These are phyloP conservation scores for Venustoraphidia nigricollis DNA, from an alignment of 2,888 invertebrate species.

Conservation along the genomic window DNA sequence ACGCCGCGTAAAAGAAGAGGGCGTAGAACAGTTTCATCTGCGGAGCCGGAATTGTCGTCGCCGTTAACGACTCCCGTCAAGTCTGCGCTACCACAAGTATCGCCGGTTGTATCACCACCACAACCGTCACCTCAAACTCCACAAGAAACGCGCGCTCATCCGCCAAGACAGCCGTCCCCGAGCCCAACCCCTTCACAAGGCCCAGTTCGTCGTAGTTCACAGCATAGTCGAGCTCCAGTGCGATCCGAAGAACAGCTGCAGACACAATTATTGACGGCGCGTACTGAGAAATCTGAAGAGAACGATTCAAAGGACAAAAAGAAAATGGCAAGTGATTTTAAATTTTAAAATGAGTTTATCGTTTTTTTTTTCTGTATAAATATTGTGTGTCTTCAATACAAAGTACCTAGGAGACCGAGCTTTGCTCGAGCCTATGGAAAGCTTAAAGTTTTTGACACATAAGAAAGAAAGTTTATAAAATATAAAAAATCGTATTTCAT, in stretches of 20 bases:
- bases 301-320: conserved; percentile 30
- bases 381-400: not conserved
- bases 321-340: conserved; percentile 30
- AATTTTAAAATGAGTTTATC: conserved; percentile 11
- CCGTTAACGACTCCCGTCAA: conserved; percentile 14
- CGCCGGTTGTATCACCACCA: conserved; percentile 9
- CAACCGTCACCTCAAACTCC: conserved; percentile 8
- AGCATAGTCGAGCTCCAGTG: conserved; percentile 6
- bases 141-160: conserved; percentile 11
- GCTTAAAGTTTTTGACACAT: too few species aligned
- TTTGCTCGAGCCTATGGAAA: too few species aligned
- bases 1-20: conserved; percentile 19
- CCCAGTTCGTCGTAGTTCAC: conserved; percentile 7
- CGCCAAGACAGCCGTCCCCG: conserved; percentile 10
- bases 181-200: conserved; percentile 8
- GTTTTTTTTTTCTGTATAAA: not conserved
- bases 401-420: too few species aligned
- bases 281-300: conserved; percentile 8
- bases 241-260: conserved; percentile 19
- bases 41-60: conserved; percentile 5
- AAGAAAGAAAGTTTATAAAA: too few species aligned
- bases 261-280: conserved; percentile 5
- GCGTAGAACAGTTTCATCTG: conserved; percentile 18
- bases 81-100: conserved; percentile 10
- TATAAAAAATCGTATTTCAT: too few species aligned